A percentile compares a stretch with the other conserved stretches of the same genome.
Evolutionary conservation across 2,888 invertebrate species (phyloP).

Genomic region (Rhodophaea formosa): DNA sequence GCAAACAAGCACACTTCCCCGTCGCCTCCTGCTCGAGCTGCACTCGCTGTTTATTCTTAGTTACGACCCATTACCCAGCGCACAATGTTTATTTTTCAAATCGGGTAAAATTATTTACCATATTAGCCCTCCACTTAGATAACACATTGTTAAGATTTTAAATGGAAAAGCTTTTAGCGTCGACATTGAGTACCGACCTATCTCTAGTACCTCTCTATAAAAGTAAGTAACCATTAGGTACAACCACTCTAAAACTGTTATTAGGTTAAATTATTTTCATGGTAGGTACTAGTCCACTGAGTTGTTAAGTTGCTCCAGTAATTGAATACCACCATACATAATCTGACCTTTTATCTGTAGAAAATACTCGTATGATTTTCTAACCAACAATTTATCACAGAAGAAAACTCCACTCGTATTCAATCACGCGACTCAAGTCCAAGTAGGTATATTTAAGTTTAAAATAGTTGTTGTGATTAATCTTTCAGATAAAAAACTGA

Average conservation of each 20-base stretch:
- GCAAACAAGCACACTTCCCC: slow-evolving; percentile 51
- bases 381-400: too few species aligned
- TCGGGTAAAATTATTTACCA: slow-evolving; percentile 42
- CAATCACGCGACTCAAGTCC: too few species aligned
- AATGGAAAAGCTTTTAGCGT: slow-evolving; percentile 15
- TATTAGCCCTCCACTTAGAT: slow-evolving; percentile 29
- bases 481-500: too few species aligned
- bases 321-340: too few species aligned
- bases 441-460: too few species aligned
- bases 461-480: too few species aligned
- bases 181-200: not conserved
- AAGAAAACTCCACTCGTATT: too few species aligned
- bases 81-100: slow-evolving; percentile 49
- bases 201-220: not conserved
- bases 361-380: too few species aligned
- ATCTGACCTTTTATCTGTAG: too few species aligned
- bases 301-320: too few species aligned
- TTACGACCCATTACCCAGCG: slow-evolving; percentile 49
- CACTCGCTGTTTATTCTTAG: slow-evolving; percentile 61
- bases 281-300: too few species aligned
- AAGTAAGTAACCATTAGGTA: not conserved
- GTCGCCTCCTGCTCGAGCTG: slow-evolving; percentile 41
- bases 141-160: slow-evolving; percentile 18
- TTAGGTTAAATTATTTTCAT: not conserved
- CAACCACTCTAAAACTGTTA: not conserved